Conservation (phyloP, 2,113 vertebrate species). For the Cyanoramphus novaezelandiae region DNA sequence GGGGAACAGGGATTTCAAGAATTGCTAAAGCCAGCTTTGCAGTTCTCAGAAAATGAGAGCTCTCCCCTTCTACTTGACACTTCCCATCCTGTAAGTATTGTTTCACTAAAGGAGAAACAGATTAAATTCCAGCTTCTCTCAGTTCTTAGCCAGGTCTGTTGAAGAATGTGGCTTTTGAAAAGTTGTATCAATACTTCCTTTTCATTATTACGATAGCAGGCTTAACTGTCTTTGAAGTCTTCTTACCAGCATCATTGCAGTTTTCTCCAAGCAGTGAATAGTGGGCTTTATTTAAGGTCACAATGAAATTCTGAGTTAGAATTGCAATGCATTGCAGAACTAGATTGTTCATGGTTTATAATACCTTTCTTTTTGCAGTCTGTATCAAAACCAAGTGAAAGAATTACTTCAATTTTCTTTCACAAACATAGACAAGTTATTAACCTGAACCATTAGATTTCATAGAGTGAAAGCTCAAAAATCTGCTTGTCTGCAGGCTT, state of each 20-base stretch:
- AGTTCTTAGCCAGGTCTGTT: slow-evolving; percentile 35
- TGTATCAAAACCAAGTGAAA: slow-evolving; percentile 61
- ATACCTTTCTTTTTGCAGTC: slow-evolving; percentile 55
- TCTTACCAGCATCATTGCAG: slow-evolving; percentile 6
- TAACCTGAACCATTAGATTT: slow-evolving; percentile 63
- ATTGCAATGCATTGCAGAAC: slow-evolving; percentile 18
- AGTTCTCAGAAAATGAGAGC: slow-evolving; percentile 25
- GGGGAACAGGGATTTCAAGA: not conserved
- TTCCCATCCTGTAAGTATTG: slow-evolving; percentile 31
- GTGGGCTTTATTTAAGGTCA: slow-evolving; percentile 55
- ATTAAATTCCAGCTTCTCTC: slow-evolving; percentile 57
- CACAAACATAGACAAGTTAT: slow-evolving; percentile 64
- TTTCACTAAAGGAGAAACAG: slow-evolving; percentile 52
- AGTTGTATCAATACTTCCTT: slow-evolving; percentile 56
- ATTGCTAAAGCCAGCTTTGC: slow-evolving; percentile 9
- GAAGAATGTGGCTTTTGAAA: slow-evolving; percentile 66
- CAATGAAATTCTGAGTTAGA: slow-evolving; percentile 46
- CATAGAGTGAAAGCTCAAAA: slow-evolving; percentile 30
- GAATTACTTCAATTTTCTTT: slow-evolving; percentile 72
- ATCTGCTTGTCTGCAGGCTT: slow-evolving; percentile 22
- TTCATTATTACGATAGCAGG: slow-evolving; percentile 58
- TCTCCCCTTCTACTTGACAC: slow-evolving; percentile 39
- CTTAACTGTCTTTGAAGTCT: slow-evolving; percentile 58
- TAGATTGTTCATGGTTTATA: slow-evolving; percentile 63
- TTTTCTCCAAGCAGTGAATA: slow-evolving; percentile 9